Percentiles rank a stretch among this genome's conserved stretches.
phyloP scores from a whole-genome alignment of 2,888 invertebrate species.

The Cheilosia variabilis region DNA sequence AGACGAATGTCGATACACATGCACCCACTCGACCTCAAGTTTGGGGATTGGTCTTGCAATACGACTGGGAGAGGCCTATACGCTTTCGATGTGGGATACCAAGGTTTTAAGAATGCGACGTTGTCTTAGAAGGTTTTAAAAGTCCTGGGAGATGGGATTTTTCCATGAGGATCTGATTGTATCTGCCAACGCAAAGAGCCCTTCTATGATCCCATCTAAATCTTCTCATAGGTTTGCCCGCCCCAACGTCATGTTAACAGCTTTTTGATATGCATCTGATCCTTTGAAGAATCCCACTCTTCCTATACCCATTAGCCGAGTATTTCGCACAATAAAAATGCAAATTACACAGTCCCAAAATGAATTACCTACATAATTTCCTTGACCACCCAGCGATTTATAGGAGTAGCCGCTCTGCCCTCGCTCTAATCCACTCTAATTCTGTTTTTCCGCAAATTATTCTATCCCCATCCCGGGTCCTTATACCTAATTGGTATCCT shows the following conservation, averaged over 20 bases:
- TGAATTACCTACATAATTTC: conserved; percentile 63
- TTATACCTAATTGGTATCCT: conserved; percentile 72
- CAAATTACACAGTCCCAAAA: conserved; percentile 66
- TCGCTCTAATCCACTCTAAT: conserved; percentile 62
- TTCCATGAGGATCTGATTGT: too few species aligned
- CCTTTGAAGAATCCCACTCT: conserved; percentile 13
- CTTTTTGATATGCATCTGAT: conserved; percentile 64
- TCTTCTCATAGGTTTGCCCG: not conserved
- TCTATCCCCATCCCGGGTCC: conserved; percentile 51
- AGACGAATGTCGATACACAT: too few species aligned
- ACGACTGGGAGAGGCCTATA: too few species aligned
- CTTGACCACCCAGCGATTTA: conserved; percentile 43
- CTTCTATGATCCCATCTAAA: too few species aligned
- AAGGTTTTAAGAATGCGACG: too few species aligned
- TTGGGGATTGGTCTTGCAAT: too few species aligned
- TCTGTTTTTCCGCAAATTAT: conserved; percentile 58
- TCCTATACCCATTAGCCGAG: conserved; percentile 21
- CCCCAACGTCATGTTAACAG: conserved; percentile 65
- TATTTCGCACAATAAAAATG: conserved; percentile 68
- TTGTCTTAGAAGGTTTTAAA: too few species aligned
- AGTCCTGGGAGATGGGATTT: too few species aligned
- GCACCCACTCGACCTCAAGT: too few species aligned
- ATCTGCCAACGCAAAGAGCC: too few species aligned
- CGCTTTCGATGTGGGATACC: too few species aligned
- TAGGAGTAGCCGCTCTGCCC: conserved; percentile 32